phyloP scores from a whole-genome alignment of 2,113 vertebrate species.

The Agapornis roseicollis region DNA sequence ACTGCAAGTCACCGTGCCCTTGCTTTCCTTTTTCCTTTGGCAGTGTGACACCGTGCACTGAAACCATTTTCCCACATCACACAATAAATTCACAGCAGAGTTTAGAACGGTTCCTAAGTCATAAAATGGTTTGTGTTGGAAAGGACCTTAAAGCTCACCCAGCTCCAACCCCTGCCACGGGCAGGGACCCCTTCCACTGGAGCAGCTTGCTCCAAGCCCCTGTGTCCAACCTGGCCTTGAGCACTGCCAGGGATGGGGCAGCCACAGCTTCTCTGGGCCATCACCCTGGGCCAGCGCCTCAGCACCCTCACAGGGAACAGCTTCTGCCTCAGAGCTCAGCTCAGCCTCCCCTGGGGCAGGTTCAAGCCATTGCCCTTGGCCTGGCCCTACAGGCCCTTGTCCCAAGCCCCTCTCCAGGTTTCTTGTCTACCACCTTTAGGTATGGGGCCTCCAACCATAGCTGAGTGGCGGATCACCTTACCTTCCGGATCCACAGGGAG shows the following conservation, averaged over 20 bases:
- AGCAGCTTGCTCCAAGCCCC: not conserved
- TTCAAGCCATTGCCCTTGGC: too few relatives aligned
- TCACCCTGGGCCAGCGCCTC: too few relatives aligned
- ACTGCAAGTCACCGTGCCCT: not conserved
- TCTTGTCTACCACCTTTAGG: not conserved
- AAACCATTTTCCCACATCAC: not conserved
- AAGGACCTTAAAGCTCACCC: not conserved
- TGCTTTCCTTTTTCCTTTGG: not conserved
- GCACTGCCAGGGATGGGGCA: too few relatives aligned
- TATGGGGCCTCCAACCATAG: not conserved
- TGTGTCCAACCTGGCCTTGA: not conserved
- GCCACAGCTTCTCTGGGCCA: too few relatives aligned
- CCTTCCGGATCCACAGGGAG: not conserved
- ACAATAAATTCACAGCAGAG: not conserved
- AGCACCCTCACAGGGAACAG: too few relatives aligned
- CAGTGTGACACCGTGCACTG: not conserved
- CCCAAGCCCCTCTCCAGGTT: not conserved
- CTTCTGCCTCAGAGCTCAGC: not conserved
- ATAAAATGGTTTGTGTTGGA: not conserved
- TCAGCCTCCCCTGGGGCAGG: not conserved
- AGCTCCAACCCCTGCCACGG: rapidly evolving
- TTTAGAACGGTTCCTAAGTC: rapidly evolving
- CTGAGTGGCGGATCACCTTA: too few relatives aligned
- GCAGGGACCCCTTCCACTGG: not conserved
- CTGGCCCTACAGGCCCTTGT: not conserved